Base-by-base conservation (phyloP, 2,113 vertebrate species). In the Ptyas mucosa region DNA sequence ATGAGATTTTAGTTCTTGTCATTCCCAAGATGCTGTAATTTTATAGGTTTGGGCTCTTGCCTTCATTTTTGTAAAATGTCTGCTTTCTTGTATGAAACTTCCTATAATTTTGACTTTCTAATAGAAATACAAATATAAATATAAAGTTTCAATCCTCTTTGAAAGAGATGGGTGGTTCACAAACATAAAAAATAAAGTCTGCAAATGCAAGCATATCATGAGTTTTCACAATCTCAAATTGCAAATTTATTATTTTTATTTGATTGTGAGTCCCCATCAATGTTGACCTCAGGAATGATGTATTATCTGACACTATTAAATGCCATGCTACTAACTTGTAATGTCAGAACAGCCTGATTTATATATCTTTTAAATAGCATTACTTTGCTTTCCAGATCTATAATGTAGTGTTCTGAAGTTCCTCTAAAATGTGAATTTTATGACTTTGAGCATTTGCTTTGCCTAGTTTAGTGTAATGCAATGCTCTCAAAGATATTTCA, bases 331-430 rank as follows among this genome's bases (percentile, higher is more conserved):
- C 64, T 75, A 34, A 75, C 34, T 75, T 75, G 29, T 75, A 69
- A 15, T 34, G 29, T 75, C 64, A 18, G 64, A 75, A 75, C 3
- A 46, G 43, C 43, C 43, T 46, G 81, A n/a, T 86, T 49, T 85
- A 39, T 57, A 49, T 86, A 91, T n/a, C 24, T 87, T 91, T 85
- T 11, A 91, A 34, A 87, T 86, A 26, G n/a, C 54, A 86, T 91
- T 85, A 24, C 21, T 43, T 75, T 54, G 6, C 85, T 85, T 55
- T 91, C 15, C 43, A 34, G 90, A 91, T 87, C 18, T 55, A 91
- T 86, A 91, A 51, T 61, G 29, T 91, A 91, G 81, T 91, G 49
- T 86, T 58, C n/a, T 26, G 20, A 49, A 57, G 54, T 91, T 91
- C 14, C 14, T 2, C 54, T n/a, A 87, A 86, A 24, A 12, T 20